These are phyloP conservation scores for Prionailurus bengalensis DNA, from an alignment of 2,113 vertebrate species.

Conservation along the genomic window DNA sequence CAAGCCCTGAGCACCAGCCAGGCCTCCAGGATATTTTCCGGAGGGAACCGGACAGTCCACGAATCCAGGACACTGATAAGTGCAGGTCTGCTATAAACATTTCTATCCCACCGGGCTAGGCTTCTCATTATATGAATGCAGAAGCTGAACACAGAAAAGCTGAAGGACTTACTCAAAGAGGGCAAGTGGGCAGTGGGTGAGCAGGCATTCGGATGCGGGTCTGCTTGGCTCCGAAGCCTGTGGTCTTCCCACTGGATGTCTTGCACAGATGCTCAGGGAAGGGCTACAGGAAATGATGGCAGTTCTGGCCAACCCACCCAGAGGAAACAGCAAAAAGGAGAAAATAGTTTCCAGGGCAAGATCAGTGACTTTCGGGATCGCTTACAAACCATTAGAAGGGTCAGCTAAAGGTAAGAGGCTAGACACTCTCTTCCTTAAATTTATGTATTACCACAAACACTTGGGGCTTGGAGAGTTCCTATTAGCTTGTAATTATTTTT, in stretches of 20 bases:
- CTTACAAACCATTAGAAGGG: background rate
- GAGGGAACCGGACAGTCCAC: background rate
- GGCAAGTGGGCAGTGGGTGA: background rate
- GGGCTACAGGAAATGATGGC: background rate
- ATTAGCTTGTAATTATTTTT: constrained; percentile 33
- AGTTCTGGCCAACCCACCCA: background rate
- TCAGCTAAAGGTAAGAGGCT: background rate
- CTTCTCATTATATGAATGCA: background rate
- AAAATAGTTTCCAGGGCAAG: background rate
- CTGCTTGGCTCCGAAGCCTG: background rate
- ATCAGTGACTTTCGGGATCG: background rate
- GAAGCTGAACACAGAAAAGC: background rate
- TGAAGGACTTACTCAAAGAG: background rate
- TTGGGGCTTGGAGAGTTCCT: background rate
- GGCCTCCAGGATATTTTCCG: background rate
- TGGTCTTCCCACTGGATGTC: background rate
- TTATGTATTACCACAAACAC: background rate
- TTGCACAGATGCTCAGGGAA: background rate
- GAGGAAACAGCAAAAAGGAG: background rate
- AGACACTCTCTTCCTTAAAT: background rate
- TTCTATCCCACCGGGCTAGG: background rate
- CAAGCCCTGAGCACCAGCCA: accelerated
- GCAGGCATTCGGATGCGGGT: background rate
- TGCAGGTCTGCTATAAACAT: background rate
- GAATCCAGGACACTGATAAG: background rate